Percentiles rank a stretch among this genome's conserved stretches.
Evolutionary conservation across 2,888 invertebrate genomes (phyloP).

Genomic region (Cephus rjabovi): DNA sequence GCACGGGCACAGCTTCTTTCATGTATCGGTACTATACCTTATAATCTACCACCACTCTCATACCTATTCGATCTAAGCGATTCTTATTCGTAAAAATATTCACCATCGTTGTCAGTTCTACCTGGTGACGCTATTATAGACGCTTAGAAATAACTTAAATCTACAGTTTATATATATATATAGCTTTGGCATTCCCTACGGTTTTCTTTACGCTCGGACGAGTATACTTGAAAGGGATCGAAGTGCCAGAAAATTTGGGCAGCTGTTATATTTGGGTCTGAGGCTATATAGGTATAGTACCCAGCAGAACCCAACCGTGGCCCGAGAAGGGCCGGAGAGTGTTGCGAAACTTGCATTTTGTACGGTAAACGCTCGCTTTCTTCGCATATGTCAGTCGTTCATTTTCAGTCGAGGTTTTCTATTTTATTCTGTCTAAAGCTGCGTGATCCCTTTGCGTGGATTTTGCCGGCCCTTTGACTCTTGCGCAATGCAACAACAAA

Average conservation of each 20-base stretch:
- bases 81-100: neutral
- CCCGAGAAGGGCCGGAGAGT: neutral
- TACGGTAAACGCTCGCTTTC: neutral
- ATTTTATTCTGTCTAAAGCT: neutral
- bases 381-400: neutral
- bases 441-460: neutral
- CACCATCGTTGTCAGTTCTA: neutral
- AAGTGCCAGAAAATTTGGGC: slow-evolving; percentile 33
- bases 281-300: neutral
- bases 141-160: neutral
- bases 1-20: neutral
- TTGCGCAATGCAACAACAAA: neutral
- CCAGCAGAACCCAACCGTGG: neutral
- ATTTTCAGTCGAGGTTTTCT: neutral
- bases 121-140: neutral
- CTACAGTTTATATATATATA: neutral
- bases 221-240: slow-evolving; percentile 26
- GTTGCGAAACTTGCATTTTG: neutral
- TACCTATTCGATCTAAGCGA: neutral
- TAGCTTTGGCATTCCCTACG: slow-evolving; percentile 5
- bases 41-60: neutral
- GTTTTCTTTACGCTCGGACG: slow-evolving; percentile 27
- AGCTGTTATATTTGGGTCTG: slow-evolving; percentile 19
- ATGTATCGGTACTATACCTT: neutral
- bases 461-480: neutral